Conservation (phyloP, 2,113 vertebrate species). For the Conger conger region DNA sequence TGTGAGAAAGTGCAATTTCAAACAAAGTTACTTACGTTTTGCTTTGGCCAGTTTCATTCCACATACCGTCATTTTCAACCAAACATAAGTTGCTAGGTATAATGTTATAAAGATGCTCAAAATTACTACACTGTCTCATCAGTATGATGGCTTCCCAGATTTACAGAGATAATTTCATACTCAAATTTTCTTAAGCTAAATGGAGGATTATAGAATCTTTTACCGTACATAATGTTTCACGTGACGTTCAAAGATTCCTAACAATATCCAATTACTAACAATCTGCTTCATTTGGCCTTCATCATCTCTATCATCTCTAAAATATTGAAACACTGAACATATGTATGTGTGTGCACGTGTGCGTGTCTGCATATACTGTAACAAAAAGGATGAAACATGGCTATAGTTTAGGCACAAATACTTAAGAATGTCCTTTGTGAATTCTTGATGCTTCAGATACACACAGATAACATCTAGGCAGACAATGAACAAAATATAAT, state of each 20-base stretch:
- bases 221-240: slow-evolving; percentile 39
- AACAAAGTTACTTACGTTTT: slow-evolving; percentile 66
- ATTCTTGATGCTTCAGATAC: slow-evolving; percentile 71
- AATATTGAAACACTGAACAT: slow-evolving; percentile 66
- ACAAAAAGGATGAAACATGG: slow-evolving; percentile 69
- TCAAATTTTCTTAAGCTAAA: slow-evolving; percentile 16
- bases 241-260: slow-evolving; percentile 55
- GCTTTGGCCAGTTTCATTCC: slow-evolving; percentile 76
- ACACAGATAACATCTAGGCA: slow-evolving; percentile 78
- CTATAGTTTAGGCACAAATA: slow-evolving; percentile 89
- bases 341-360: slow-evolving; percentile 55
- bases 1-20: slow-evolving; percentile 76
- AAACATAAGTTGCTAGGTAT: slow-evolving; percentile 62
- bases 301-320: slow-evolving; percentile 54
- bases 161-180: slow-evolving; percentile 45
- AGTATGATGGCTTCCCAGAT: slow-evolving; percentile 48
- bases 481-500: slow-evolving; percentile 77
- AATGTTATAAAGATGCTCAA: slow-evolving; percentile 62
- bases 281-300: slow-evolving; percentile 66
- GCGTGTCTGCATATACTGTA: slow-evolving; percentile 46
- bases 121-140: slow-evolving; percentile 56
- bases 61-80: slow-evolving; percentile 54
- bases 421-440: slow-evolving; percentile 72
- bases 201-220: background rate
- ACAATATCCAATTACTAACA: slow-evolving; percentile 34